Percentiles rank a stretch among this genome's conserved stretches.
Evolutionary conservation across 2,113 vertebrate genomes (phyloP).

Genomic region (human (Homo sapiens)): DNA sequence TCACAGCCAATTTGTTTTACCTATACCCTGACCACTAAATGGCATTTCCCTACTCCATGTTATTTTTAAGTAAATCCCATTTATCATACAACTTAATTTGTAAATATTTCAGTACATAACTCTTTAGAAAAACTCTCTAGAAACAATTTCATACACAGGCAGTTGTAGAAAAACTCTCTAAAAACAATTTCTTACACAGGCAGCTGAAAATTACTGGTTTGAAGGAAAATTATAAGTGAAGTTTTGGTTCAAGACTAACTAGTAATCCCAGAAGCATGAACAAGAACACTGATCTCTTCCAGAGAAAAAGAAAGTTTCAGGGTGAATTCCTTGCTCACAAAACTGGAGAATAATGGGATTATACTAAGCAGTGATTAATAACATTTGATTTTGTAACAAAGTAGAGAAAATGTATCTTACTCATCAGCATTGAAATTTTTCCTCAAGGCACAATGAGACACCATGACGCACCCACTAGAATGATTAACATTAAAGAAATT

Average conservation of each 20-base stretch:
- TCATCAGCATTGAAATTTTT: neutral
- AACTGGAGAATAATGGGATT: neutral
- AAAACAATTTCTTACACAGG: neutral
- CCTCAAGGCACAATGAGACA: neutral
- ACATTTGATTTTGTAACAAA: neutral
- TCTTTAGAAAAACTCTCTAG: neutral
- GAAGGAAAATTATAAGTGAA: neutral
- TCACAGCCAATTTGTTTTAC: neutral
- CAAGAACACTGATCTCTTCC: neutral
- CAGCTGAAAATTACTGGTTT: neutral
- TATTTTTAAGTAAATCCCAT: neutral
- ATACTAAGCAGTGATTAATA: neutral
- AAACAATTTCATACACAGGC: neutral
- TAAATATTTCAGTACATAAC: neutral
- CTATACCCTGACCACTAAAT: accelerated
- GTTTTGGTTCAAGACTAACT: neutral
- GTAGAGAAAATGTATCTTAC: neutral
- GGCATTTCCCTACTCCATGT: neutral
- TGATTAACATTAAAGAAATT: neutral
- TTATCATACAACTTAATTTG: neutral
- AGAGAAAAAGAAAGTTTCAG: neutral
- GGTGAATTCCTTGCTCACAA: neutral
- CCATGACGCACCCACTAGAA: neutral
- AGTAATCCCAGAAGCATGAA: neutral
- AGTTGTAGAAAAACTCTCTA: neutral